Percentiles rank a stretch among this genome's conserved stretches.
Conservation (phyloP, 2,797 vertebrate species). For the Podarcis lilfordi region DNA sequence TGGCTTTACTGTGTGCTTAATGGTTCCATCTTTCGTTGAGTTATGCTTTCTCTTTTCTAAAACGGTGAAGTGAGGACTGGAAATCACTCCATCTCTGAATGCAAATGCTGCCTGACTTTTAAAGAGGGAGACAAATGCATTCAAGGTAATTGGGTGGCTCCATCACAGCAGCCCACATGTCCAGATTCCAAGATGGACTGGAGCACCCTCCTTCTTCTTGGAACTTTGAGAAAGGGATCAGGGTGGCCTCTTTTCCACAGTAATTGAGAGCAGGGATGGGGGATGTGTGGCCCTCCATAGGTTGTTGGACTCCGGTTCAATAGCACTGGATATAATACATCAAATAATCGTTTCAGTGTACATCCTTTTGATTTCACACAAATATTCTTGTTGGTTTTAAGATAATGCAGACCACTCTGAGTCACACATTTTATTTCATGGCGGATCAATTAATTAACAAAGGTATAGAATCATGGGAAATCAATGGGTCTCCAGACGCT, state of each 20-base stretch:
- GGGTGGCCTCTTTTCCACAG: background rate
- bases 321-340: background rate
- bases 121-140: background rate
- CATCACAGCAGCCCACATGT: background rate
- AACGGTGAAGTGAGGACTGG: constrained; percentile 63
- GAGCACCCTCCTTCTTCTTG: background rate
- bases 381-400: background rate
- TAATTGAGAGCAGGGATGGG: background rate
- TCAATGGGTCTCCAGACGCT: constrained; percentile 15
- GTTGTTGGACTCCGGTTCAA: too few species aligned
- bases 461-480: constrained; percentile 3
- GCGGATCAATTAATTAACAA: constrained; percentile 27
- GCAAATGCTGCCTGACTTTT: constrained; percentile 24
- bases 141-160: background rate
- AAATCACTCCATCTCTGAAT: constrained; percentile 64
- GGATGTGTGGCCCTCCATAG: too few species aligned
- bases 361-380: background rate
- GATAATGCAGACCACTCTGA: background rate
- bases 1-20: constrained; percentile 67
- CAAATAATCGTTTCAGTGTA: background rate
- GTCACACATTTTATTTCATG: background rate
- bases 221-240: background rate
- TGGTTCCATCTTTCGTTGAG: constrained; percentile 73
- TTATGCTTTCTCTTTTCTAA: constrained; percentile 66
- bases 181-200: too few species aligned